A percentile compares a stretch with the other conserved stretches of the same genome.
phyloP scores from a whole-genome alignment of 2,888 invertebrate genomes.

The Ephialtes manifestator region DNA sequence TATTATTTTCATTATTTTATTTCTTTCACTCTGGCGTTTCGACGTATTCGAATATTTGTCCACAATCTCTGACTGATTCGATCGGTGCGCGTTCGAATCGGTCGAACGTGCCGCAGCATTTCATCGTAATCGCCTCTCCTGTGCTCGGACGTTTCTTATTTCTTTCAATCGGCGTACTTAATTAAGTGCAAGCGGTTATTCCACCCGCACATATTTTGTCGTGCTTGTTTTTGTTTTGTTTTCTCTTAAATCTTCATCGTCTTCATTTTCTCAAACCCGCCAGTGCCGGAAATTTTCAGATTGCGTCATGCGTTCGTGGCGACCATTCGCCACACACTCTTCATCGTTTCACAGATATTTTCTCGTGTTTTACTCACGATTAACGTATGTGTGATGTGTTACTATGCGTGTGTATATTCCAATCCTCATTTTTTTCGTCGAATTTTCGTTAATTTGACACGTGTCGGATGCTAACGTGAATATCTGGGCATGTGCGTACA shows the following conservation, averaged over 20 bases:
- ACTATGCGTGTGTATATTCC: conserved; percentile 12
- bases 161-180: conserved; percentile 45
- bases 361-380: conserved; percentile 31
- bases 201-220: conserved; percentile 43
- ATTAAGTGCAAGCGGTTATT: conserved; percentile 46
- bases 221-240: conserved; percentile 27
- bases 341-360: conserved; percentile 39
- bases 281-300: conserved; percentile 59
- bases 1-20: conserved; percentile 54
- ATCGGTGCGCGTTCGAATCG: conserved; percentile 32
- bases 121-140: conserved; percentile 18
- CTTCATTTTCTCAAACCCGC: conserved; percentile 22
- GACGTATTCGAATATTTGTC: conserved; percentile 55
- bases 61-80: conserved; percentile 22
- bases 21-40: conserved; percentile 45
- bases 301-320: conserved; percentile 48
- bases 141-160: conserved; percentile 53
- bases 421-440: conserved; percentile 43
- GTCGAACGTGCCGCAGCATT: conserved; percentile 39
- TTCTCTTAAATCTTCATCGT: conserved; percentile 4
- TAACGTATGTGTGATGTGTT: conserved; percentile 48
- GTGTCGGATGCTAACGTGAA: conserved; percentile 51
- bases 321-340: conserved; percentile 27
- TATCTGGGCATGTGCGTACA: conserved; percentile 61
- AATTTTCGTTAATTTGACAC: conserved; percentile 52